Conservation (phyloP, 2,113 vertebrate genomes). For the Columbina picui region DNA sequence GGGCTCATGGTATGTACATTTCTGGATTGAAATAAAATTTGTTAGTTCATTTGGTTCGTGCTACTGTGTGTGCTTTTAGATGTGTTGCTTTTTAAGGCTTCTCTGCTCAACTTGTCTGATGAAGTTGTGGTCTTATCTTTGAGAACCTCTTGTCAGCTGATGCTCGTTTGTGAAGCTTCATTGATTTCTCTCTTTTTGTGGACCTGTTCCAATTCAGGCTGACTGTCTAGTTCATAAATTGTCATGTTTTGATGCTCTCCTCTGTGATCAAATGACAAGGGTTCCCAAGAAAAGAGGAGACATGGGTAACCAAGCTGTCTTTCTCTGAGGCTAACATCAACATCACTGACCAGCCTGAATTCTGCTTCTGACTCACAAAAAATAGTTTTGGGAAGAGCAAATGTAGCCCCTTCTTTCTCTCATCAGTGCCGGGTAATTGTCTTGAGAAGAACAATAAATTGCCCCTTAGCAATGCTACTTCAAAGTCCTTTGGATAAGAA, state of each 20-base stretch:
- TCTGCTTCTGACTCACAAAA: constrained; percentile 21
- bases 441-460: constrained; percentile 2
- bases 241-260: not conserved
- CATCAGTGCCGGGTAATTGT: constrained; percentile 16
- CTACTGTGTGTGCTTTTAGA: not conserved
- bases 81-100: not conserved
- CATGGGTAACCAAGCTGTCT: not conserved
- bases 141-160: not conserved
- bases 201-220: not conserved
- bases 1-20: not conserved
- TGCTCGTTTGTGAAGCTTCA: not conserved
- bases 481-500: constrained; percentile 55
- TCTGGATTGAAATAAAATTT: not conserved
- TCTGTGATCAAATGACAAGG: not conserved
- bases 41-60: not conserved
- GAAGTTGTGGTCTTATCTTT: not conserved
- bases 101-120: not conserved
- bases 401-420: not conserved
- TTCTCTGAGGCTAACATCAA: not conserved
- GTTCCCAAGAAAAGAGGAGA: not conserved
- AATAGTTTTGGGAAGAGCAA: not conserved
- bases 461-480: constrained; percentile 37
- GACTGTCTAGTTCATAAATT: not conserved
- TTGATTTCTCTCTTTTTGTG: not conserved
- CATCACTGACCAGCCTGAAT: constrained; percentile 4